Evolutionary conservation across 2,113 vertebrate species (phyloP).

Genomic region (Petroica traversi): DNA sequence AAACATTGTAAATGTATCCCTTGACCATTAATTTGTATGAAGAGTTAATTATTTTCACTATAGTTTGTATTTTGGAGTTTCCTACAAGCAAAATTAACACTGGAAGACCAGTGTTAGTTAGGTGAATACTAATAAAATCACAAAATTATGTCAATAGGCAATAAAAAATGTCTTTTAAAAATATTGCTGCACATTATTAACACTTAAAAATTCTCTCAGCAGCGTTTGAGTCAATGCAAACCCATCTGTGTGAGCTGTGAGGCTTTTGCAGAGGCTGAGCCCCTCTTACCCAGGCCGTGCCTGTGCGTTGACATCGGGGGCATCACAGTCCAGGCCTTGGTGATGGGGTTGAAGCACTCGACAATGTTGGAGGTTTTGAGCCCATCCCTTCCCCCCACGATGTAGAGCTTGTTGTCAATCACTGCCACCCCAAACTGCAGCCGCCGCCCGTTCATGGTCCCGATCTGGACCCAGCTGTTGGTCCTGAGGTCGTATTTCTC

Average conservation of each 20-base stretch:
- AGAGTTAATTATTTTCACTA: background rate
- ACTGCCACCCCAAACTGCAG: constrained; percentile 96
- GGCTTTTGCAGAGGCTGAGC: background rate
- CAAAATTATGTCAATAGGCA: background rate
- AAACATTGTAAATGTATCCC: too few species aligned
- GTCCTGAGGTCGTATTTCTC: constrained; percentile 95
- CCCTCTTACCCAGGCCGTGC: constrained; percentile 87
- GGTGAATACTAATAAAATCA: background rate
- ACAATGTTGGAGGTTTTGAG: constrained; percentile 96
- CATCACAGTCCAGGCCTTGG: constrained; percentile 92
- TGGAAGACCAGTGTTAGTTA: background rate
- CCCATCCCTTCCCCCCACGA: constrained; percentile 93
- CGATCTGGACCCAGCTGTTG: constrained; percentile 91
- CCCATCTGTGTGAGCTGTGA: background rate
- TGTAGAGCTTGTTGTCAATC: constrained; percentile 93
- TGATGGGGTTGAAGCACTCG: constrained; percentile 91
- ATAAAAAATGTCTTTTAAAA: background rate
- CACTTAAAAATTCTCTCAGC: background rate
- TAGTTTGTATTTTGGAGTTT: background rate
- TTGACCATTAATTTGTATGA: background rate
- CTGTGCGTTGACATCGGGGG: constrained; percentile 97
- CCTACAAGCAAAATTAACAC: background rate
- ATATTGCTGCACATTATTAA: rapidly evolving
- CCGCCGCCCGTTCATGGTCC: constrained; percentile 88
- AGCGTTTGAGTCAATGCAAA: background rate